phyloP scores from a whole-genome alignment of 2,888 invertebrate genomes.

The Drosophila fulvimacula region DNA sequence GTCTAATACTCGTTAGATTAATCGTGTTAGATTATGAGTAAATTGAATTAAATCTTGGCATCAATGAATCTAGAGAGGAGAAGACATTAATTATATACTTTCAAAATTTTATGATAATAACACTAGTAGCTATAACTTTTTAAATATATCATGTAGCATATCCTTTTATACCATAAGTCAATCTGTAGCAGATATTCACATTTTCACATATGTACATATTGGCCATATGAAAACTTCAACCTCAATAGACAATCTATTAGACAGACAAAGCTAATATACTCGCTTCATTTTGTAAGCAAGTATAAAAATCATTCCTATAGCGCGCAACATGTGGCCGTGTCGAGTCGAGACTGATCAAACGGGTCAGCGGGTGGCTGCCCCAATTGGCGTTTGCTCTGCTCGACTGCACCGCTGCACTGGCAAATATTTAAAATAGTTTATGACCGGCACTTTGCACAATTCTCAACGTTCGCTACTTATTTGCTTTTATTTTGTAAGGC shows the following conservation, averaged over 20 bases:
- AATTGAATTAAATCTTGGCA: too few species aligned
- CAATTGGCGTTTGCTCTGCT: slow-evolving; percentile 12
- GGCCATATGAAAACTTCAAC: too few species aligned
- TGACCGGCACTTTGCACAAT: slow-evolving; percentile 50
- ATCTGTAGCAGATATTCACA: too few species aligned
- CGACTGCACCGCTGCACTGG: slow-evolving; percentile 41
- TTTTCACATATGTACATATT: too few species aligned
- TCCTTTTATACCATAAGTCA: too few species aligned
- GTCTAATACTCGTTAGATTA: neutral
- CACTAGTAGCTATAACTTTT: too few species aligned
- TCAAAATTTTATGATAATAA: too few species aligned
- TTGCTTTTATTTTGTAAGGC: slow-evolving; percentile 31
- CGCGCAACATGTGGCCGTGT: slow-evolving; percentile 71
- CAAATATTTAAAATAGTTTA: slow-evolving; percentile 71
- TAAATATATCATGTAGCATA: too few species aligned
- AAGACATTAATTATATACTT: too few species aligned
- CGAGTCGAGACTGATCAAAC: slow-evolving; percentile 66
- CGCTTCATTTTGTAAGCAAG: neutral
- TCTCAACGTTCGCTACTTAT: slow-evolving; percentile 24
- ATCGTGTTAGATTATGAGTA: neutral
- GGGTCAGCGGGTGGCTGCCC: slow-evolving; percentile 70
- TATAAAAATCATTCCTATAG: slow-evolving; percentile 41
- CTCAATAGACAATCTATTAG: too few species aligned
- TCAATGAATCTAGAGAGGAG: too few species aligned
- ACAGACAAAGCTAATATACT: neutral